phyloP scores from a whole-genome alignment of 2,113 vertebrate species.

The Leucopsar rothschildi region DNA sequence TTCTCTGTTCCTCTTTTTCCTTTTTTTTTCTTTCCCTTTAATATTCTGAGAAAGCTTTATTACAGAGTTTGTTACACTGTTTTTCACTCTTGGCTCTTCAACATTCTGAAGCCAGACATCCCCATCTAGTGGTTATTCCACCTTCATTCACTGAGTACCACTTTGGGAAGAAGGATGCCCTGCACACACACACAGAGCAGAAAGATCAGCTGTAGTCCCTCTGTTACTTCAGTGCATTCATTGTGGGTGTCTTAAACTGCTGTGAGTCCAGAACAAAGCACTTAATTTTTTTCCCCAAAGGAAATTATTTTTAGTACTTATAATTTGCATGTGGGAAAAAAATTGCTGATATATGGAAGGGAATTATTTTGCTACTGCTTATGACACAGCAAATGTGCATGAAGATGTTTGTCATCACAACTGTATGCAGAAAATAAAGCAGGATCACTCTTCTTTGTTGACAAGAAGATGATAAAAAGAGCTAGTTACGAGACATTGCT shows the following conservation, averaged over 20 bases:
- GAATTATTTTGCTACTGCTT: neutral
- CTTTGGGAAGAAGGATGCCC: neutral
- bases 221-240: neutral
- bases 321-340: neutral
- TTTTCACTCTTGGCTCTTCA: neutral
- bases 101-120: slow-evolving; percentile 15
- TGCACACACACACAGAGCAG: fast-evolving
- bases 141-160: neutral
- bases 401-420: neutral
- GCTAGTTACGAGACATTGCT: neutral
- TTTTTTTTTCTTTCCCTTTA: neutral
- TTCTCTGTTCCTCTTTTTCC: no score
- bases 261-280: neutral
- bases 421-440: neutral
- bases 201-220: neutral
- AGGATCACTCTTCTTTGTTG: neutral
- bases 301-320: neutral
- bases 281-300: neutral
- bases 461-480: neutral
- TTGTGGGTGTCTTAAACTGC: neutral
- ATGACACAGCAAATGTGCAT: neutral
- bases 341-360: neutral
- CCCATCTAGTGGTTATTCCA: slow-evolving; percentile 66
- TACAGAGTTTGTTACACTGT: neutral
- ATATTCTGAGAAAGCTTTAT: neutral